phyloP scores from a whole-genome alignment of 2,113 vertebrate genomes.

The Tragelaphus scriptus region DNA sequence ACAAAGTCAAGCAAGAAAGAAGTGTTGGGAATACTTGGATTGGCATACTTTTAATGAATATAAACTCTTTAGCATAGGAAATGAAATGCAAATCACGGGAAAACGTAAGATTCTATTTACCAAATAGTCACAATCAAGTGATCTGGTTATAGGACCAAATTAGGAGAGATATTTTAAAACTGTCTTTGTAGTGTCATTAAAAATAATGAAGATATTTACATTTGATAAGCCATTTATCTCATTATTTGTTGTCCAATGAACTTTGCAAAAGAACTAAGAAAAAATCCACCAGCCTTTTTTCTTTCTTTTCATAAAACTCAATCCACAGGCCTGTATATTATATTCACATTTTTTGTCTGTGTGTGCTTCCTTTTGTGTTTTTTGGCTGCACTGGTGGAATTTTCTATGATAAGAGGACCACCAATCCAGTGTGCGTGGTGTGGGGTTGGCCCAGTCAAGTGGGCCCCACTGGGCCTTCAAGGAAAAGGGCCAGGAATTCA shows the following conservation, averaged over 20 bases:
- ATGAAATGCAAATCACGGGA: not conserved
- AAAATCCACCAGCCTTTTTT: not conserved
- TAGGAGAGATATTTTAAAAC: not conserved
- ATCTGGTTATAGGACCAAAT: not conserved
- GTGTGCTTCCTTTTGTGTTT: constrained; percentile 63
- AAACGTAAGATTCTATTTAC: not conserved
- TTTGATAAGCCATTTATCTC: not conserved
- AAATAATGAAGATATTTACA: not conserved
- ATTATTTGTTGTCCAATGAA: not conserved
- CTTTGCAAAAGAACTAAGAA: not conserved
- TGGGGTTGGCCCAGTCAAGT: constrained; percentile 32
- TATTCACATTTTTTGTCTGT: constrained; percentile 39
- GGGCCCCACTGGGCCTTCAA: constrained; percentile 8
- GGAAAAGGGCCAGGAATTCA: constrained; percentile 51
- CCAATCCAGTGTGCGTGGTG: constrained; percentile 44
- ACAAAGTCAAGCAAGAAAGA: not conserved
- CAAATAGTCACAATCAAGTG: not conserved
- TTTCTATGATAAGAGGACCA: constrained; percentile 71
- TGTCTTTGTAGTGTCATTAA: not conserved
- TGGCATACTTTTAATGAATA: not conserved
- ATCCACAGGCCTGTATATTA: not conserved
- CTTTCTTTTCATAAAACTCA: constrained; percentile 38
- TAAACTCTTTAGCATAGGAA: not conserved
- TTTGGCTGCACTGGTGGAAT: constrained; percentile 64
- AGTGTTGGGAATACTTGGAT: not conserved